Evolutionary conservation across 2,888 invertebrate species (phyloP).

Genomic region (Machimus rusticus): DNA sequence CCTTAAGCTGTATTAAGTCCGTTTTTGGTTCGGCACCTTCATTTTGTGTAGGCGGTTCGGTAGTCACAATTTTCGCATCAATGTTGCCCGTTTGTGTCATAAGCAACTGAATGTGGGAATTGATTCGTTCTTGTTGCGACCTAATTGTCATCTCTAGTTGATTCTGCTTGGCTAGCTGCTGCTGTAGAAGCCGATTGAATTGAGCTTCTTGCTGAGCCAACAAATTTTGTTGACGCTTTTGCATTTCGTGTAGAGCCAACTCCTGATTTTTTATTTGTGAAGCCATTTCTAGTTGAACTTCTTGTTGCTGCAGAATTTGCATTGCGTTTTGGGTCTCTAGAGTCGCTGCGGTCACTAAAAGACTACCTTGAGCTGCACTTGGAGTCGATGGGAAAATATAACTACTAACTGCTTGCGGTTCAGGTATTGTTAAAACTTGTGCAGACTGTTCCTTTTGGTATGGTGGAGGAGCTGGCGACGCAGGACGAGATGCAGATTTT

Average conservation of each 20-base stretch:
- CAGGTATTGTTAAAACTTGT: neutral
- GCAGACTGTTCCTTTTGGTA: neutral
- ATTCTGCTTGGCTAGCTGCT: conserved; percentile 59
- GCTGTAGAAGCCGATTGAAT: conserved; percentile 58
- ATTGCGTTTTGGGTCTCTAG: conserved; percentile 56
- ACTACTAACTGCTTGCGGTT: neutral
- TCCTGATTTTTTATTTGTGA: conserved; percentile 61
- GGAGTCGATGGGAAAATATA: neutral
- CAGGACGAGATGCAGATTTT: neutral
- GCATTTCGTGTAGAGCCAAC: conserved; percentile 58
- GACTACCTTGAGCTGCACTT: conserved; percentile 48
- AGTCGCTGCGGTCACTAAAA: conserved; percentile 55
- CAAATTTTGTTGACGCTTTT: conserved; percentile 57
- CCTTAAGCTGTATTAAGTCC: conserved; percentile 53
- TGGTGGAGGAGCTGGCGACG: neutral
- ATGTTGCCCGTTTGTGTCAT: conserved; percentile 56
- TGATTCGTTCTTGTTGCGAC: conserved; percentile 61
- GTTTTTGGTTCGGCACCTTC: neutral
- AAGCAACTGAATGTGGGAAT: conserved; percentile 59
- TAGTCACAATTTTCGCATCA: neutral
- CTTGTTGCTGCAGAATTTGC: conserved; percentile 59
- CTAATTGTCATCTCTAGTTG: conserved; percentile 60
- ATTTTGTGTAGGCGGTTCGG: conserved; percentile 6
- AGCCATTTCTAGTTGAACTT: conserved; percentile 58
- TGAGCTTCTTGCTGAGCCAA: conserved; percentile 58